Conservation (phyloP, 2,113 vertebrate species). For the Suricata suricatta region DNA sequence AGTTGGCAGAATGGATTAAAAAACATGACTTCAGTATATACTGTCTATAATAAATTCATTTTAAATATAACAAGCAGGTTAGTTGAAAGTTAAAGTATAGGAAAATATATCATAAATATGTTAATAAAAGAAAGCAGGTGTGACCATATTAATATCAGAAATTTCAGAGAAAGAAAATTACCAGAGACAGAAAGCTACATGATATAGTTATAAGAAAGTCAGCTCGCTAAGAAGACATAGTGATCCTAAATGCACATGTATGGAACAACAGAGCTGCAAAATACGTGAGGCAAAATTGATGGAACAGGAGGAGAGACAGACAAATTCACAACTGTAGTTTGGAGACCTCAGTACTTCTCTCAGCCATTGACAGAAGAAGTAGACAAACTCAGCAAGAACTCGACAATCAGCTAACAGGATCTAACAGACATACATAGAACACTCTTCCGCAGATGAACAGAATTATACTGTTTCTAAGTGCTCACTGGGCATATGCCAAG, state of each 20-base stretch:
- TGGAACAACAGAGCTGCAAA: background rate
- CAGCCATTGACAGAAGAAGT: background rate
- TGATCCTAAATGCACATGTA: background rate
- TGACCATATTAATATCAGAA: background rate
- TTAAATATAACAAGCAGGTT: background rate
- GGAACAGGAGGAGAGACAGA: background rate
- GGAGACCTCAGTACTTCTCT: background rate
- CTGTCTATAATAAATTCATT: background rate
- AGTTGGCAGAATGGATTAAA: background rate
- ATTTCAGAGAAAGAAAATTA: background rate
- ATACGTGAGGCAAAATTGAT: background rate
- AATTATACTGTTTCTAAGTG: background rate
- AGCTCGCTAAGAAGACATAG: background rate
- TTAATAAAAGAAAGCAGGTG: background rate
- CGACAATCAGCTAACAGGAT: background rate
- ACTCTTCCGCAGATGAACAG: background rate
- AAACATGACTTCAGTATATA: background rate
- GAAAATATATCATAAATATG: background rate
- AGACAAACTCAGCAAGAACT: background rate
- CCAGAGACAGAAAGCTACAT: background rate
- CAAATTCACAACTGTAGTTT: background rate
- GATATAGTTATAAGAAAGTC: background rate
- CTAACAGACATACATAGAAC: background rate
- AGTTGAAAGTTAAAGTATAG: background rate
- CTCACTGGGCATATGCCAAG: background rate